These are phyloP conservation scores for Ips nitidus DNA, from an alignment of 1,140 invertebrate genomes.

Conservation along the genomic window DNA sequence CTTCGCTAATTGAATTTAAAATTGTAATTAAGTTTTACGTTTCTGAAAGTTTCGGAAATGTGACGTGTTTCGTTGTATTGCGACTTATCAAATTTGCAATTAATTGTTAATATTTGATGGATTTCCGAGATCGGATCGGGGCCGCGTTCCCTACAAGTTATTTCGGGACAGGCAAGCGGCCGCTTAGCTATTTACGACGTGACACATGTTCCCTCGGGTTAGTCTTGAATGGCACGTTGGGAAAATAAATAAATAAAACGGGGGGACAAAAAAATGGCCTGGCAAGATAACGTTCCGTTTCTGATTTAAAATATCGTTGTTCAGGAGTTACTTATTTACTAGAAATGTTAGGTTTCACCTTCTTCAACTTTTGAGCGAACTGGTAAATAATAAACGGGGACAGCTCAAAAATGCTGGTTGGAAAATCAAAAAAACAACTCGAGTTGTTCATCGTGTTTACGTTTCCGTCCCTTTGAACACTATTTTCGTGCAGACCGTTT, in stretches of 20 bases:
- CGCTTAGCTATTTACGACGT: constrained; percentile 30
- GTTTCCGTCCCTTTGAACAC: too few species aligned
- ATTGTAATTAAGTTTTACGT: too few species aligned
- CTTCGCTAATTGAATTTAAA: constrained; percentile 22
- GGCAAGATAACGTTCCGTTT: background rate
- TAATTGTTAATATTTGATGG: constrained; percentile 25
- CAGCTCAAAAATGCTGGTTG: too few species aligned
- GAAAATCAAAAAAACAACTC: too few species aligned
- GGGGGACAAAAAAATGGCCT: constrained; percentile 1
- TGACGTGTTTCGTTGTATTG: too few species aligned
- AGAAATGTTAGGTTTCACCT: too few species aligned
- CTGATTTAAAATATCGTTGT: background rate
- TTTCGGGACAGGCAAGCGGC: constrained; percentile 9
- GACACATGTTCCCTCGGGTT: constrained; percentile 27
- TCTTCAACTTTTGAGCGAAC: too few species aligned
- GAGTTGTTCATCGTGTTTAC: too few species aligned
- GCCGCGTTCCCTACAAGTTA: constrained; percentile 15
- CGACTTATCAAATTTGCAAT: constrained; percentile 17
- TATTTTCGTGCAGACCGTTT: too few species aligned
- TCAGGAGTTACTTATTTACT: too few species aligned
- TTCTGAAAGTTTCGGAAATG: too few species aligned
- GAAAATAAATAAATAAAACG: constrained; percentile 24
- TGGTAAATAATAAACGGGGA: too few species aligned
- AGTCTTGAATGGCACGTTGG: constrained; percentile 23
- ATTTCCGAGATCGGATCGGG: constrained; percentile 13